Percentiles rank a stretch among this genome's conserved stretches.
These are phyloP conservation scores for Stigmatopora nigra DNA, from an alignment of 2,113 vertebrate species.

Conservation along the genomic window DNA sequence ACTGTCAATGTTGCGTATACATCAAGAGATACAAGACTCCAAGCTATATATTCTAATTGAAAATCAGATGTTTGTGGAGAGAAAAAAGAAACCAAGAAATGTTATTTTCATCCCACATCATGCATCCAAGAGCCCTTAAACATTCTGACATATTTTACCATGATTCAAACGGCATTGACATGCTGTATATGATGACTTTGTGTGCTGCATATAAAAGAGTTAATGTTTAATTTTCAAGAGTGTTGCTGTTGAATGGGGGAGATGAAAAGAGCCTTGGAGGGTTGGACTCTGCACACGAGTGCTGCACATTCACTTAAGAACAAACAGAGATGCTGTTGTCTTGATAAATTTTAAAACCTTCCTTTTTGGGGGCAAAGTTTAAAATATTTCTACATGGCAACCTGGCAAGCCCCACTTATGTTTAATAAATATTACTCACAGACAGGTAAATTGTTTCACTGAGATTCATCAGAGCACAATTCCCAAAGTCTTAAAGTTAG, in stretches of 20 bases:
- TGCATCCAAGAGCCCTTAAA: not conserved
- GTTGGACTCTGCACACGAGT: not conserved
- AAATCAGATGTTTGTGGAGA: no score
- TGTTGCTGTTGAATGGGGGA: not conserved
- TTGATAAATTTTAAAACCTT: not conserved
- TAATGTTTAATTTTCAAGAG: not conserved
- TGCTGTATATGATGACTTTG: not conserved
- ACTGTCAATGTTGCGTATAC: not conserved
- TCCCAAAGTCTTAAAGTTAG: no score
- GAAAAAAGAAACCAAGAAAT: not conserved
- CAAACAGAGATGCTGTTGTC: not conserved
- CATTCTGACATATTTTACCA: slow-evolving; percentile 1
- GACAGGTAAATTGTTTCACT: no score
- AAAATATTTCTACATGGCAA: not conserved
- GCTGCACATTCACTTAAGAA: not conserved
- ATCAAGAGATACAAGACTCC: not conserved
- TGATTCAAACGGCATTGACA: not conserved
- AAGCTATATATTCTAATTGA: no score
- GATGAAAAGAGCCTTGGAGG: not conserved
- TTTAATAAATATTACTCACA: no score
- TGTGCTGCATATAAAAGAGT: not conserved
- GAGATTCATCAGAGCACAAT: no score
- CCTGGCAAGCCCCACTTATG: not conserved
- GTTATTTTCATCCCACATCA: not conserved
- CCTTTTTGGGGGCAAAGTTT: not conserved